A percentile compares a stretch with the other conserved stretches of the same genome.
phyloP scores from a whole-genome alignment of 2,797 vertebrate species.

The Pangasius krempfi region DNA sequence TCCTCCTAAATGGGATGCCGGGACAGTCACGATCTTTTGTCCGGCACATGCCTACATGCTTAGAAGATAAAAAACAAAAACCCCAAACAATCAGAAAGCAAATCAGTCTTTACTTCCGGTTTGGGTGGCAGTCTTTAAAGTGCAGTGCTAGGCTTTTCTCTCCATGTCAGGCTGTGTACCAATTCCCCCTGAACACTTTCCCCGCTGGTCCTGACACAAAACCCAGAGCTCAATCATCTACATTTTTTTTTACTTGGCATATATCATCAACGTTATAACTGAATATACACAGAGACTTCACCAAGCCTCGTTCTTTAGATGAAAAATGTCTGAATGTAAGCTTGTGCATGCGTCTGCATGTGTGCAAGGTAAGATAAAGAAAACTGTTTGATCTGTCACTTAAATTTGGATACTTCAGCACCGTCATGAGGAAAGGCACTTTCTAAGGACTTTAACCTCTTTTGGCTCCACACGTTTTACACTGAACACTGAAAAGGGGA shows the following conservation, averaged over 20 bases:
- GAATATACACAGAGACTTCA: slow-evolving; percentile 60
- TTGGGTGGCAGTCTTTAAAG: slow-evolving; percentile 78
- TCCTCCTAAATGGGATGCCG: not conserved
- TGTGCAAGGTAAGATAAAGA: slow-evolving; percentile 69
- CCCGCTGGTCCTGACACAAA: slow-evolving; percentile 66
- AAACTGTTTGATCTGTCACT: slow-evolving; percentile 63
- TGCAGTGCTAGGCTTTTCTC: slow-evolving; percentile 77
- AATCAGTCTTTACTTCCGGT: slow-evolving; percentile 64
- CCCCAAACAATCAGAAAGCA: slow-evolving; percentile 48
- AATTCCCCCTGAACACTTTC: not conserved
- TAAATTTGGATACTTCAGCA: slow-evolving; percentile 84
- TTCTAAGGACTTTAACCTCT: slow-evolving; percentile 81
- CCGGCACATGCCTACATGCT: not conserved
- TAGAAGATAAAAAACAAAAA: slow-evolving; percentile 13
- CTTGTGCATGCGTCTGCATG: slow-evolving; percentile 59
- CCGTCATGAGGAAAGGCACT: slow-evolving; percentile 98
- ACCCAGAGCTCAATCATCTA: slow-evolving; percentile 70
- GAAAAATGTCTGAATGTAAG: slow-evolving; percentile 46
- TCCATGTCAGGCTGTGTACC: slow-evolving; percentile 63
- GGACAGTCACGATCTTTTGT: not conserved
- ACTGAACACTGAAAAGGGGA: slow-evolving; percentile 4
- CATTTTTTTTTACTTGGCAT: slow-evolving; percentile 74
- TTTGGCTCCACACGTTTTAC: slow-evolving; percentile 35
- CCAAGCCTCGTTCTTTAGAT: slow-evolving; percentile 57
- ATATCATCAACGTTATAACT: slow-evolving; percentile 66